Base-by-base conservation (phyloP, 2,113 vertebrate species). In the Abramis brama region DNA sequence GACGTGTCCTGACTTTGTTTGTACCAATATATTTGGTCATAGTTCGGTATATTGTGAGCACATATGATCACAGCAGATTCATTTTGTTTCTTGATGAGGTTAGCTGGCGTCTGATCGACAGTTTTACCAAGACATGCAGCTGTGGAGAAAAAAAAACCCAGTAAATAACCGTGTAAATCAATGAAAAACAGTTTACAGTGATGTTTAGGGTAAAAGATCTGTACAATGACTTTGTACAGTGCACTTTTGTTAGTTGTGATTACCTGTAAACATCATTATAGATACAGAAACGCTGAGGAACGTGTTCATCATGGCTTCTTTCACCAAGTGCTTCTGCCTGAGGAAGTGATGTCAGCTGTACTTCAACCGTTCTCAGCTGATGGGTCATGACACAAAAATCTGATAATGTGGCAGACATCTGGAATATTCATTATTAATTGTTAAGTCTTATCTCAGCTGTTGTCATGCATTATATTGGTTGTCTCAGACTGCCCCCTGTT, bases 91-190 rank as follows among this genome's bases (percentile, higher is more conserved):
- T 39, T 79, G 15, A 90, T 4, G 74, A 83, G 70, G 5, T n/a
- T 9, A 13, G 17, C 39, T 60, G 88, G 90, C 1, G 33, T 80
- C 78, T 89, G 86, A 2, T 77, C 15, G 78, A 89, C 79, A 9
- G 4, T 39, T 19, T 70, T 43, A 55, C 83, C 36, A 39, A 76
- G 19, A 76, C 39, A 68, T 6, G 1, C 33, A 59, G 12, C 90
- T 90, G 83, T 70, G 23, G 5, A 82, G 21, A 66, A 33, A n/a
- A n/a, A 12, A 36, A 2, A 17, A 25, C 25, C 33, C 66, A 21
- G 19, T 70, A 9, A 5, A 70, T 11, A 39, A 70, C 9, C 2
- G 0, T 2, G 6, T 55, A 19, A 55, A 55, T 55, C 17, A 55
- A 6, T 55, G 17, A 21, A 19, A 55, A 55, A 55, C 19, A n/a